Evolutionary conservation across 92 coral and sea anemone species (phyloP), one percentile per base, ranked within the genome.

Genomic region (Actinostola sp.): DNA sequence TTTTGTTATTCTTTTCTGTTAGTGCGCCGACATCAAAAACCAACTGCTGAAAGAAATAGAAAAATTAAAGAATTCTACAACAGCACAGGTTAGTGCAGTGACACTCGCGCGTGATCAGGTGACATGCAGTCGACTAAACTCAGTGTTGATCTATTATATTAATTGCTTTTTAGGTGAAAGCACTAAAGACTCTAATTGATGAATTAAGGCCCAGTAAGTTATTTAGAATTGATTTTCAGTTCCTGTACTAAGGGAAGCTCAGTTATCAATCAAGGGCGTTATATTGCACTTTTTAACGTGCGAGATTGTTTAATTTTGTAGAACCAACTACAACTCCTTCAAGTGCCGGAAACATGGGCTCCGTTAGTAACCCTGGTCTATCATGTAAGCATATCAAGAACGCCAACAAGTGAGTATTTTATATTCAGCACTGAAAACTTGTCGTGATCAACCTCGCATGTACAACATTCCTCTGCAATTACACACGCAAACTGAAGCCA

Each of bases 321-420:
- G 72, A 33, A 4, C 61, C 61, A 44, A 52, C 62, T 2, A 34
- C 74, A 35, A 50, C 50, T 14, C 61, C 58, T 20, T 20, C 72
- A 11, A 21, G 39, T 48, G 43, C 35, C 23, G 20, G n/a, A n/a
- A n/a, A 61, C 20, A 23, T 73, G 15, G 79, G 79, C 16, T 26
- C 70, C 21, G 23, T 1, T 11, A 12, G 29, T 1, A 73, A 73
- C 61, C 79, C 79, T 1, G 79, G 39, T 28, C 24, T 19, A 1
- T 73, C 79, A 8, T 73, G 79, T 32, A 59, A 60, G 23, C 67
- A 73, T 32, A 73, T 73, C 43, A 48, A 55, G 52, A 34, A 39
- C 14, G 23, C 38, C 16, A 14, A 36, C 54, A 39, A 3, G 77
- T 71, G 35, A 55, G 77, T 29, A 48, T 48, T 25, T 24, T 0